Conservation (phyloP, 2,797 vertebrate genomes). For the Dromococcyx pavoninus region DNA sequence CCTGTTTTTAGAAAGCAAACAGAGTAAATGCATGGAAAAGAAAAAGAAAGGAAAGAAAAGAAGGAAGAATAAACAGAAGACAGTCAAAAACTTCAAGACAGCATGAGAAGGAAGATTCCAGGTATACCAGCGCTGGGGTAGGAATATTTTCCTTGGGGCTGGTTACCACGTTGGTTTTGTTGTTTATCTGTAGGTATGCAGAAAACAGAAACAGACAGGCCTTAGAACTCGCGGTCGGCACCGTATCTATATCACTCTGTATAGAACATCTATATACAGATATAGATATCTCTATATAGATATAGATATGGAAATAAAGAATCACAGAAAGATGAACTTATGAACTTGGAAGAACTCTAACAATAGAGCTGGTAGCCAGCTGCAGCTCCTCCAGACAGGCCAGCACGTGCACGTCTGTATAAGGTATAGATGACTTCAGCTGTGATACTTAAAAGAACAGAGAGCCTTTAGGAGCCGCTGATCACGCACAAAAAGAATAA, state of each 20-base stretch:
- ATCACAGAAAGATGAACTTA: conserved; percentile 53
- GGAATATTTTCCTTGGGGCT: conserved; percentile 94
- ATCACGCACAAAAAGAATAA: background rate
- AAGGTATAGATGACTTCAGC: background rate
- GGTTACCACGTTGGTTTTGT: conserved; percentile 98
- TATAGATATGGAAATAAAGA: conserved; percentile 71
- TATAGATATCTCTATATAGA: conserved; percentile 59
- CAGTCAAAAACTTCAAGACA: conserved; percentile 63
- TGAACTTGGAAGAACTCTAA: conserved; percentile 16
- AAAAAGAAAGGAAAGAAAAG: background rate
- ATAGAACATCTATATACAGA: conserved; percentile 63
- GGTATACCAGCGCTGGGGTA: conserved; percentile 94
- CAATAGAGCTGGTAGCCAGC: background rate
- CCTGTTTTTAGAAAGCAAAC: conserved; percentile 66
- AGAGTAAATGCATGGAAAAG: conserved; percentile 44
- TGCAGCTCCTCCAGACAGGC: background rate
- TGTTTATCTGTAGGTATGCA: conserved; percentile 96
- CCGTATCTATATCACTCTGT: conserved; percentile 63
- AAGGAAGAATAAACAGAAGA: conserved; percentile 66
- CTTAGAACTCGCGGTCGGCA: conserved; percentile 69
- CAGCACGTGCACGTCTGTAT: background rate
- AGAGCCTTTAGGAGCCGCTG: conserved; percentile 26
- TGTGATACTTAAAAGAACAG: background rate
- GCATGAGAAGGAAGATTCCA: conserved; percentile 75
- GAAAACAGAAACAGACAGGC: conserved; percentile 84